Evolutionary conservation across 2,888 invertebrate species (phyloP).

Genomic region (Lacanobia oleracea): DNA sequence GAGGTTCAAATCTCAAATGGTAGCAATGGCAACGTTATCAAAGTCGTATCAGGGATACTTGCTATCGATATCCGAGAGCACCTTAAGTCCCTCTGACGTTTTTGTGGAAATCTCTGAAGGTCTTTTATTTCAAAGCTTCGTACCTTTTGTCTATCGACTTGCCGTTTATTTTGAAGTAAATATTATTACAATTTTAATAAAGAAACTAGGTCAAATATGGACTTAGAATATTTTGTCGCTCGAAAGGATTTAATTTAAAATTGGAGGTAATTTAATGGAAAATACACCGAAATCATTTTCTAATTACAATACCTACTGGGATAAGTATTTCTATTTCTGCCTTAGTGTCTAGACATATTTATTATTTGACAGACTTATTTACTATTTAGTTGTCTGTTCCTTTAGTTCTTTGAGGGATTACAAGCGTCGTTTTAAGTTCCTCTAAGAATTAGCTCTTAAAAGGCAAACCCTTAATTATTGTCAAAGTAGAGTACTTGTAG

Average conservation of each 20-base stretch:
- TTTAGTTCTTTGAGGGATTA: slow-evolving; percentile 27
- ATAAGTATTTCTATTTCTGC: slow-evolving; percentile 15
- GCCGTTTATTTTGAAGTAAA: slow-evolving; percentile 26
- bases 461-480: slow-evolving; percentile 28
- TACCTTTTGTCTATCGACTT: slow-evolving; percentile 19
- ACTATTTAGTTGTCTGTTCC: slow-evolving; percentile 11
- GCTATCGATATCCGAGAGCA: slow-evolving; percentile 39
- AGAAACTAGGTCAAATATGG: slow-evolving; percentile 23
- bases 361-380: too few species aligned
- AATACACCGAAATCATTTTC: not conserved
- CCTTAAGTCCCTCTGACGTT: slow-evolving; percentile 16
- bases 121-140: slow-evolving; percentile 22
- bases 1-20: slow-evolving; percentile 27
- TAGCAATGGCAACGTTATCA: slow-evolving; percentile 26
- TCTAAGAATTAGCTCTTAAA: slow-evolving; percentile 34
- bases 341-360: too few species aligned
- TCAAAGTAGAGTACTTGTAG: not conserved
- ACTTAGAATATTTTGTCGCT: slow-evolving; percentile 26
- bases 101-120: slow-evolving; percentile 15
- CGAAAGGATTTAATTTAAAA: slow-evolving; percentile 21
- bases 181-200: slow-evolving; percentile 15
- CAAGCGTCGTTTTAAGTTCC: not conserved
- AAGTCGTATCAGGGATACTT: slow-evolving; percentile 18
- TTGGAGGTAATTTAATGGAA: slow-evolving; percentile 14
- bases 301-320: slow-evolving; percentile 10